A percentile compares a stretch with the other conserved stretches of the same genome.
phyloP scores from a whole-genome alignment of 30 jellyfish, hydroid and myxozoan species.

The Turritopsis dohrnii region DNA sequence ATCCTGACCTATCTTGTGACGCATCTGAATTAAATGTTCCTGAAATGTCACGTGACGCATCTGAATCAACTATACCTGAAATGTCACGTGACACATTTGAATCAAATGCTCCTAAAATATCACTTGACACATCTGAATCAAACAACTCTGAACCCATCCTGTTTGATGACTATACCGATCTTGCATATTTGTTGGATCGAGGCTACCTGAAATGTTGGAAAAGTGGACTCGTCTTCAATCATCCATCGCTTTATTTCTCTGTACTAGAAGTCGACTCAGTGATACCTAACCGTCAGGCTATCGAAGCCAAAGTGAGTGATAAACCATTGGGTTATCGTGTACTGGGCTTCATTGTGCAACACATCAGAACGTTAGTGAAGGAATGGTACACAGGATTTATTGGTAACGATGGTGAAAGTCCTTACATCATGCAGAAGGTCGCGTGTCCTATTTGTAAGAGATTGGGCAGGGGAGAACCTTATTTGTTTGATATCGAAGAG shows the following conservation, averaged over 20 bases:
- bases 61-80: too few species aligned
- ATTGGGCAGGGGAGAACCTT: constrained; percentile 40
- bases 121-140: too few species aligned
- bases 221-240: constrained; percentile 66
- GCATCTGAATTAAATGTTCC: too few species aligned
- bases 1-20: too few species aligned
- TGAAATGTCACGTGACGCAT: too few species aligned
- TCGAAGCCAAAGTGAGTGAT: constrained; percentile 66
- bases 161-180: constrained; percentile 20
- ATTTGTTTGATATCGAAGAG: constrained; percentile 45
- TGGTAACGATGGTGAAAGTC: constrained; percentile 58
- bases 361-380: constrained; percentile 69
- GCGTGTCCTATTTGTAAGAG: constrained; percentile 77
- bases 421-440: constrained; percentile 41
- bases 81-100: too few species aligned
- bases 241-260: constrained; percentile 61
- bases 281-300: constrained; percentile 29
- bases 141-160: too few species aligned
- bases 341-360: constrained; percentile 72
- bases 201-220: constrained; percentile 72
- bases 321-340: constrained; percentile 71
- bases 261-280: constrained; percentile 25
- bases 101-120: too few species aligned
- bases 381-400: constrained; percentile 91
- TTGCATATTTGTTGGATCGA: constrained; percentile 42